Base-by-base conservation (phyloP, 2,113 vertebrate species). In the Peromyscus maniculatus region DNA sequence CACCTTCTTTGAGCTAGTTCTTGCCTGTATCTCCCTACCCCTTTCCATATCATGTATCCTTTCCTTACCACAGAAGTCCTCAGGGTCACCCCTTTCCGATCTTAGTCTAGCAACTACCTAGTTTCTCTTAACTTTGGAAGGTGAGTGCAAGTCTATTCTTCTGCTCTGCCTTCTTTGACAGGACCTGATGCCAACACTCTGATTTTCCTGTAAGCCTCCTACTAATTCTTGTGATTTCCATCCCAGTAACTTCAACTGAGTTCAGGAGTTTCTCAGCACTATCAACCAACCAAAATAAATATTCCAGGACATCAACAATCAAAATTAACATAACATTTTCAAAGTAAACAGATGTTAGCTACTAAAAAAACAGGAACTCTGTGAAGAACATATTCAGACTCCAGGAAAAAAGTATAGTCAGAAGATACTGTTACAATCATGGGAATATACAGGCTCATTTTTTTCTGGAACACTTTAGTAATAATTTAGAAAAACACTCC, bases 241-340 rank as follows among this genome's bases (percentile, higher is more conserved):
- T 49, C 31, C 55, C 33, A 89, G 71, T 12, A 95, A 72, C 82
- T 11, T 17, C 24, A 89, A n/a, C 8, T 57, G 84, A 92, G 59
- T 36, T 43, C 33, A 84, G 28, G 3, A 39, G n/a, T 12, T 95
- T 86, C 55, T 57, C n/a, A 79, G 52, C 10, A 52, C n/a, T 75
- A n/a, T 92, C 43, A 94, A 79, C 7, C 86, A 22, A 66, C 22
- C 62, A 92, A 84, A 91, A 74, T 24, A 92, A 84, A 78, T 79
- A 78, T 62, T 90, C 8, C 17, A 55, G 22, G 83, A n/a, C 3
- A 57, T 43, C 12, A 94, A 33, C 49, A 83, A 57, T 88, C 4
- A 15, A 26, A 78, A 87, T n/a, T 22, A 82, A 88, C 22, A 22
- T 8, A 24, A 64, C 22, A 86, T 79, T 89, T 91, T 69, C 3